phyloP scores from a whole-genome alignment of 1,140 invertebrate genomes.

The Teleopsis dalmanni region DNA sequence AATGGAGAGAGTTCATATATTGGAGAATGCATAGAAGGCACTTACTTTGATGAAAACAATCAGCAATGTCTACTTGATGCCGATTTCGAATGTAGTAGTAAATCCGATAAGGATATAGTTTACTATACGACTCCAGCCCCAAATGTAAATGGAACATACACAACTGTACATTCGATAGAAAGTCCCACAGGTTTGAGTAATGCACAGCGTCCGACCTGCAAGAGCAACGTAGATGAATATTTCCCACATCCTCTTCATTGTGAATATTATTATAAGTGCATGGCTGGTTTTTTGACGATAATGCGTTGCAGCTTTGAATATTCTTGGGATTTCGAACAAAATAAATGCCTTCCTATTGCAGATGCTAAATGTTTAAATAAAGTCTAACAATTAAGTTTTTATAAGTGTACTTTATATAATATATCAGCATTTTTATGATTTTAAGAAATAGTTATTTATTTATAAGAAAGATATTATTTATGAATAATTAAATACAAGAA shows the following conservation, averaged over 20 bases:
- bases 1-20: constrained; percentile 27
- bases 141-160: background rate
- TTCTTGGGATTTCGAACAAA: constrained; percentile 23
- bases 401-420: too few relatives aligned
- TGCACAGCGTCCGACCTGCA: constrained; percentile 22
- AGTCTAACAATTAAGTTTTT: background rate
- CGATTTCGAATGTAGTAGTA: constrained; percentile 16
- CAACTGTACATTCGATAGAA: background rate
- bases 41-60: constrained; percentile 27
- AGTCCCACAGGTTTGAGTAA: background rate
- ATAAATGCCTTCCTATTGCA: constrained; percentile 20
- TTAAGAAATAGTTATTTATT: background rate
- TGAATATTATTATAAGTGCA: constrained; percentile 33
- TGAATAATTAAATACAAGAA: too few relatives aligned
- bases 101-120: too few relatives aligned
- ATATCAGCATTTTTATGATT: background rate
- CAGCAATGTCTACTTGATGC: constrained; percentile 33
- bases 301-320: constrained; percentile 29
- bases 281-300: constrained; percentile 29
- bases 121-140: background rate
- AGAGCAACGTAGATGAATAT: constrained; percentile 14
- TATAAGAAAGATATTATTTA: background rate
- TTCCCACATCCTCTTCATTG: constrained; percentile 28
- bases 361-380: constrained; percentile 19
- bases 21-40: constrained; percentile 27